Conservation (phyloP, 2,888 invertebrate species). For the Eristalis pertinax region DNA sequence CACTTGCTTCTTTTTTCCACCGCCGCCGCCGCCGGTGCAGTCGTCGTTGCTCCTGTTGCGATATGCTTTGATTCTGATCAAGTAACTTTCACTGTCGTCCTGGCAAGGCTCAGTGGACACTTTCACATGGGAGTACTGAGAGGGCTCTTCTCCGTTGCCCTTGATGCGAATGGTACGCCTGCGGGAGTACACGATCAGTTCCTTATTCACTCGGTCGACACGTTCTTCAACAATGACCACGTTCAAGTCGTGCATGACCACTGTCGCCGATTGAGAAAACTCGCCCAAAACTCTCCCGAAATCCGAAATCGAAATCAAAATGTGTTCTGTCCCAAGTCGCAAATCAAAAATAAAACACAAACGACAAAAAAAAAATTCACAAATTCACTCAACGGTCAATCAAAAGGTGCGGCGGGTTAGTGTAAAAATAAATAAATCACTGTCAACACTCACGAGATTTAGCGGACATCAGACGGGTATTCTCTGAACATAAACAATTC, state of each 20-base stretch:
- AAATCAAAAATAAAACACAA: not conserved
- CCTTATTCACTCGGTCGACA: conserved; percentile 67
- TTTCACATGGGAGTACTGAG: conserved; percentile 56
- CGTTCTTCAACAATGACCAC: conserved; percentile 66
- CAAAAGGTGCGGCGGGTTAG: conserved; percentile 60
- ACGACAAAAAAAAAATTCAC: not conserved
- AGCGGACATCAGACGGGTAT: conserved; percentile 30
- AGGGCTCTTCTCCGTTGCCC: conserved; percentile 27
- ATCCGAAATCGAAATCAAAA: not conserved
- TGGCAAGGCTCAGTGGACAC: conserved; percentile 54
- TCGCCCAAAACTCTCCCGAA: conserved; percentile 14
- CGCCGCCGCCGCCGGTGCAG: not conserved
- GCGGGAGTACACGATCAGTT: conserved; percentile 58
- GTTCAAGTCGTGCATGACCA: conserved; percentile 69
- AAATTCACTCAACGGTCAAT: conserved; percentile 21
- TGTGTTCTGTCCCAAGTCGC: conserved; percentile 2
- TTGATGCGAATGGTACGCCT: conserved; percentile 63
- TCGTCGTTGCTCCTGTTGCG: conserved; percentile 1
- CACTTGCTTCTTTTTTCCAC: conserved; percentile 35
- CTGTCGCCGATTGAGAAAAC: conserved; percentile 22
- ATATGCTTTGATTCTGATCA: conserved; percentile 65
- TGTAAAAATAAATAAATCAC: conserved; percentile 58
- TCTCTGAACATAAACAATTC: conserved; percentile 2
- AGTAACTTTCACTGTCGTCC: conserved; percentile 52
- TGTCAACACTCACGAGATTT: conserved; percentile 62